These are phyloP conservation scores for Heliocidaris erythrogramma DNA, from an alignment of 35 echinoderm and acorn worm genomes.

Conservation along the genomic window DNA sequence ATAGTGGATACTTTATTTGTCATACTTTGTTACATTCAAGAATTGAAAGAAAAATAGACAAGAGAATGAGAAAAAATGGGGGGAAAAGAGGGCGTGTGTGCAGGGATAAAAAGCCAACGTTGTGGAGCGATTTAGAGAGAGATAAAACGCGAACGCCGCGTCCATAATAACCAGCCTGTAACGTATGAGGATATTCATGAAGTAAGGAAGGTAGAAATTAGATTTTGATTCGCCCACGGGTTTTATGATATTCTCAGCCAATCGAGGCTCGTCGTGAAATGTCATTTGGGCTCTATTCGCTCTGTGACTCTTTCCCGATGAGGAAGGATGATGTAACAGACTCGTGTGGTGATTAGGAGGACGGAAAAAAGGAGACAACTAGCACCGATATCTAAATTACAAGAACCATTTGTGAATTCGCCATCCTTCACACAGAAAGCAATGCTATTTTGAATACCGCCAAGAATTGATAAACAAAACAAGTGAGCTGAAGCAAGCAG, in stretches of 20 bases:
- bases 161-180: not conserved
- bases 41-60: not conserved
- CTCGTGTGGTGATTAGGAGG: not conserved
- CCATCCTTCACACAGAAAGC: not conserved
- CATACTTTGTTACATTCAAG: not conserved
- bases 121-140: not conserved
- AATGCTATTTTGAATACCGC: not conserved
- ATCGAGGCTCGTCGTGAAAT: not conserved
- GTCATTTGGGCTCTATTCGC: not conserved
- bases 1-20: not conserved
- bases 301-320: not conserved
- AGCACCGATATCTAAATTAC: not conserved
- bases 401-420: not conserved
- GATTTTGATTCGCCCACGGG: not conserved
- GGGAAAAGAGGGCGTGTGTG: not conserved
- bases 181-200: not conserved
- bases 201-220: not conserved
- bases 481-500: too few relatives aligned
- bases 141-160: not conserved
- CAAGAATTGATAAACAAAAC: not conserved
- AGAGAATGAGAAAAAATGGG: not conserved
- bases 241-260: not conserved
- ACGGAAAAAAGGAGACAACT: not conserved
- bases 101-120: too few relatives aligned
- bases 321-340: constrained; percentile 10